Evolutionary conservation across 2,113 vertebrate species (phyloP).

Genomic region (Dinomys branickii): DNA sequence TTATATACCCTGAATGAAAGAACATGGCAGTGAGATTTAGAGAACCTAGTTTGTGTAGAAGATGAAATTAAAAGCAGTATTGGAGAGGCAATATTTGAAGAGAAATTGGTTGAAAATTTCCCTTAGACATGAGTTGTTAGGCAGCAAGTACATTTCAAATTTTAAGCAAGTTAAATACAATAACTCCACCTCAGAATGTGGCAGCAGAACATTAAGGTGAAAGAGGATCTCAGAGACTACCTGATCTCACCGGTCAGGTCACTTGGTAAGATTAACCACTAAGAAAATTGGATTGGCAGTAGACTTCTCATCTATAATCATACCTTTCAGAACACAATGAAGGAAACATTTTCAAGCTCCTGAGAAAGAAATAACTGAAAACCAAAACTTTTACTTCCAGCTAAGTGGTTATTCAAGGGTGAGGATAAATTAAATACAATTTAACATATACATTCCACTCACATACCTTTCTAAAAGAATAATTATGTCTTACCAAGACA

Average conservation of each 20-base stretch:
- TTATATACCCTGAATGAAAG: background rate
- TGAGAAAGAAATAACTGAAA: background rate
- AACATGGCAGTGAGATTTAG: background rate
- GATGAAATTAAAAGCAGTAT: background rate
- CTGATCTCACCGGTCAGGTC: background rate
- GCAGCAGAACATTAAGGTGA: conserved; percentile 17
- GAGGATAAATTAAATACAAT: background rate
- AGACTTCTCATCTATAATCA: conserved; percentile 12
- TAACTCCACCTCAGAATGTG: conserved; percentile 7
- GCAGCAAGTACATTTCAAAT: conserved; percentile 47
- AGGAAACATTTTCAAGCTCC: conserved; percentile 7
- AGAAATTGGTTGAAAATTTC: conserved; percentile 42
- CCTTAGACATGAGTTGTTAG: background rate
- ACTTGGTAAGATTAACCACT: background rate
- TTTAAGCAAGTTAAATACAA: conserved; percentile 46
- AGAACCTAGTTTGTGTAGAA: background rate
- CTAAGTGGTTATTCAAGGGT: background rate
- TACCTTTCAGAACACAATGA: background rate
- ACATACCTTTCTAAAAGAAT: background rate
- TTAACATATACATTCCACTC: background rate
- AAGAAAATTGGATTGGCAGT: background rate
- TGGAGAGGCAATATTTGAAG: conserved; percentile 4
- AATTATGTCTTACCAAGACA: background rate
- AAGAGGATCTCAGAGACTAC: conserved; percentile 5
- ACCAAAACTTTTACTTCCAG: background rate